Base-by-base conservation (phyloP, 1,140 invertebrate species). In the Callitettix versicolor region DNA sequence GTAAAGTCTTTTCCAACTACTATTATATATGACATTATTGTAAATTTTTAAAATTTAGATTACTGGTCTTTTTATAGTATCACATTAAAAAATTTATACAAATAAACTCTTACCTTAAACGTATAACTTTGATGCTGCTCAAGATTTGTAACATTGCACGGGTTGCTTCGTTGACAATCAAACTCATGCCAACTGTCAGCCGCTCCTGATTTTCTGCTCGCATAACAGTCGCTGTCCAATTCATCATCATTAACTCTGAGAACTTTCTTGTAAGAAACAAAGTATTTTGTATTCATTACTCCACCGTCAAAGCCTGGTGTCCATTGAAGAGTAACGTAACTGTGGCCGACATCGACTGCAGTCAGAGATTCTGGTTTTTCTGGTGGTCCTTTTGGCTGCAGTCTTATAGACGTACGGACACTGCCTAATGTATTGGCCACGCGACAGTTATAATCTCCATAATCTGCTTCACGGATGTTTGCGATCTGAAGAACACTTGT, bases 271-370 rank as follows among this genome's bases (percentile, higher is more conserved):
- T 87, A 88, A 7, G 79, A 79, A 5, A 92, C 85, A 61, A 87
- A 87, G 68, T 88, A 92, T 63, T 89, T 89, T 0, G 88, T 93
- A 60, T 84, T 87, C 12, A 79, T 77, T 30, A 90, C 66, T 0
- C 91, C 91, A 0, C 92, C 91, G 69, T 95, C 87, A 65, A 95
- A 95, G 0, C 90, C 91, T 1, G 87, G 79, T 60, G 86, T 82
- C 89, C 89, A 95, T 30, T 77, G 74, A 1, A 95, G 67, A 0
- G 84, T 81, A 0, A 93, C 84, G 62, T 79, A 85, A 14, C 83
- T 85, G 3, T 83, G 83, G 0, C 85, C 86, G 1, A 85, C 75
- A 58, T 84, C 81, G 41, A 81, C 72, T 6, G 84, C 77, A 0
- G 77, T 71, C 12, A 91, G 66, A 49, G 82, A 79, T 1, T 76